Conservation (phyloP, 2,888 invertebrate species). For the Morpho deidamia region DNA sequence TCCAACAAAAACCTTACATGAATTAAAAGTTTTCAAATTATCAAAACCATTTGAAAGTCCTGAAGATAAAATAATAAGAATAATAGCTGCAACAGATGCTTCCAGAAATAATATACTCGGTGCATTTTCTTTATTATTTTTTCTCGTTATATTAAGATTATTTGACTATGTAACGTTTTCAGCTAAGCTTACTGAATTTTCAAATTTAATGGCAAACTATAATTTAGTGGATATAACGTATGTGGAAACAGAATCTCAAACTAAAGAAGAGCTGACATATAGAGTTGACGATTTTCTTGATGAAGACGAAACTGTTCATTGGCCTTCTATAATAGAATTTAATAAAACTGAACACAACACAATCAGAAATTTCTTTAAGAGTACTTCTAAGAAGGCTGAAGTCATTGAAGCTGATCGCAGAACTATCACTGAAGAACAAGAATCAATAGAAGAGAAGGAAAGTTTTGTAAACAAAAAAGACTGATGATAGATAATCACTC, state of each 20-base stretch:
- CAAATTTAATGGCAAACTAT: constrained; percentile 51
- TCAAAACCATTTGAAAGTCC: constrained; percentile 28
- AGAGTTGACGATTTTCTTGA: constrained; percentile 27
- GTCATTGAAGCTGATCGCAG: neutral
- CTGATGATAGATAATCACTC: neutral
- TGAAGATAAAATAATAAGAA: constrained; percentile 36
- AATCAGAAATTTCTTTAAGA: constrained; percentile 35
- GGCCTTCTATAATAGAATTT: constrained; percentile 43
- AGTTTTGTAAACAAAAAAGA: constrained; percentile 2
- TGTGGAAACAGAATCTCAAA: constrained; percentile 25
- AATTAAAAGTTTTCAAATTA: constrained; percentile 26
- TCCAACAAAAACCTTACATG: constrained; percentile 42
- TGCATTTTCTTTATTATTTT: constrained; percentile 50
- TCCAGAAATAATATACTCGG: constrained; percentile 53
- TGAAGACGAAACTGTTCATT: constrained; percentile 27
- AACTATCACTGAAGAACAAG: constrained; percentile 1
- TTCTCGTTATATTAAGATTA: constrained; percentile 45
- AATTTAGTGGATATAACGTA: constrained; percentile 44
- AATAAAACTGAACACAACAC: constrained; percentile 33
- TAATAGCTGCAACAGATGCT: constrained; percentile 46
- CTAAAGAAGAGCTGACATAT: constrained; percentile 16
- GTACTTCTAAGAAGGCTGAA: constrained; percentile 24
- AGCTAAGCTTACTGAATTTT: constrained; percentile 56
- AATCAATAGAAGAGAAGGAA: constrained; percentile 5
- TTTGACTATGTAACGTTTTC: constrained; percentile 52